Evolutionary conservation across 2,113 vertebrate species (phyloP).

Genomic region (Daboia siamensis): DNA sequence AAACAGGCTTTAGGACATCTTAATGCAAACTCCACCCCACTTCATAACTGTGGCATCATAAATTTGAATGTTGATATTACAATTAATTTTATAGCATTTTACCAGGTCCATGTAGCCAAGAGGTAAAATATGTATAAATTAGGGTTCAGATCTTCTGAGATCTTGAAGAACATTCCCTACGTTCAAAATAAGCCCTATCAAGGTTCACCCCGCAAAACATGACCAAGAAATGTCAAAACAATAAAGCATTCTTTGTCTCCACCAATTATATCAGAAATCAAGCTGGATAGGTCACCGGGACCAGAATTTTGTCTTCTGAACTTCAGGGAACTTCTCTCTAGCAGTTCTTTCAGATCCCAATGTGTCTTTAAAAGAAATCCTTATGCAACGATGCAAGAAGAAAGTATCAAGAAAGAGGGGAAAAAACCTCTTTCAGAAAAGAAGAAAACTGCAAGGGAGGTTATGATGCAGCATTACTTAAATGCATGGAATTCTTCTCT

Average conservation of each 20-base stretch:
- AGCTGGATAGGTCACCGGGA: too few species aligned
- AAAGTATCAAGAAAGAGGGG: background rate
- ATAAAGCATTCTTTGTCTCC: too few species aligned
- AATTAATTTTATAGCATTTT: background rate
- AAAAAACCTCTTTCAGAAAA: background rate
- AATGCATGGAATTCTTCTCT: background rate
- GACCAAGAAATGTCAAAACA: background rate
- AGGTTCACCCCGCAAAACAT: background rate
- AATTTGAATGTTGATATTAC: background rate
- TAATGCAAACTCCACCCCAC: background rate
- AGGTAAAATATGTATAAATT: background rate
- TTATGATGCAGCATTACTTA: background rate
- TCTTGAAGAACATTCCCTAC: background rate
- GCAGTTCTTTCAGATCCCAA: background rate
- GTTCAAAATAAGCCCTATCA: background rate
- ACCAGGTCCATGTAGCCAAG: background rate
- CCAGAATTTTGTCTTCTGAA: too few species aligned
- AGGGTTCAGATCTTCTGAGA: background rate
- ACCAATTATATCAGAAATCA: too few species aligned
- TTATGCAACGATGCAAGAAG: background rate
- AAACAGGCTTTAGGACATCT: background rate
- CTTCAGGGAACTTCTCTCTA: too few species aligned
- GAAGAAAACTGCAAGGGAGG: background rate
- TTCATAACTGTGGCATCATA: background rate
- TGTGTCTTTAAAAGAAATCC: background rate